A percentile compares a stretch with the other conserved stretches of the same genome.
Conservation (phyloP, 2,888 invertebrate genomes). For the Theretra japonica region DNA sequence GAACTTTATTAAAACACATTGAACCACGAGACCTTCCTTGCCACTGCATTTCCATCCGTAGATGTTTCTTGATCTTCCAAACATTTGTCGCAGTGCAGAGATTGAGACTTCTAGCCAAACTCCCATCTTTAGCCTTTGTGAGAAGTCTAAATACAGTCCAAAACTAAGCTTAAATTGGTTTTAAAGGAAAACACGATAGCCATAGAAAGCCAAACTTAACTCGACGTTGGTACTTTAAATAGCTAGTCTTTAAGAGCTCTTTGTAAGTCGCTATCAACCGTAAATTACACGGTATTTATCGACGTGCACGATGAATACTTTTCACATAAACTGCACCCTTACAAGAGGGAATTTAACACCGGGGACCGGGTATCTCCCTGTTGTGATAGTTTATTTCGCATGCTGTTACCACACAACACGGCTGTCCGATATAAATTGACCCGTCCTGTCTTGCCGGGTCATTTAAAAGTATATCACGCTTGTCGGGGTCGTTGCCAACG, state of each 20-base stretch:
- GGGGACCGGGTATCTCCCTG: constrained; percentile 66
- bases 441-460: constrained; percentile 42
- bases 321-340: constrained; percentile 29
- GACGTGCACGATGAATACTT: constrained; percentile 16
- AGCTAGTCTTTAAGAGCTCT: background rate
- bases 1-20: too few relatives aligned
- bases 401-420: constrained; percentile 71
- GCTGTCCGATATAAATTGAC: constrained; percentile 48
- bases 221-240: background rate
- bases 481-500: constrained; percentile 39
- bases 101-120: too few relatives aligned
- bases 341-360: constrained; percentile 62
- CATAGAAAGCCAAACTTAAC: background rate
- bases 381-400: constrained; percentile 78
- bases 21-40: too few relatives aligned
- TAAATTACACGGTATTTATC: constrained; percentile 9
- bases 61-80: too few relatives aligned
- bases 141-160: too few relatives aligned
- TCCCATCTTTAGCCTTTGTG: too few relatives aligned
- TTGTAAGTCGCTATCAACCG: background rate
- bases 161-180: too few relatives aligned
- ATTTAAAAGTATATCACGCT: constrained; percentile 37
- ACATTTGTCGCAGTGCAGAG: too few relatives aligned
- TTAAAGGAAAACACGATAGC: background rate
- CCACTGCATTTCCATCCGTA: too few relatives aligned